Base-by-base conservation (phyloP, 2,113 vertebrate species). In the Hemichromis elongatus region DNA sequence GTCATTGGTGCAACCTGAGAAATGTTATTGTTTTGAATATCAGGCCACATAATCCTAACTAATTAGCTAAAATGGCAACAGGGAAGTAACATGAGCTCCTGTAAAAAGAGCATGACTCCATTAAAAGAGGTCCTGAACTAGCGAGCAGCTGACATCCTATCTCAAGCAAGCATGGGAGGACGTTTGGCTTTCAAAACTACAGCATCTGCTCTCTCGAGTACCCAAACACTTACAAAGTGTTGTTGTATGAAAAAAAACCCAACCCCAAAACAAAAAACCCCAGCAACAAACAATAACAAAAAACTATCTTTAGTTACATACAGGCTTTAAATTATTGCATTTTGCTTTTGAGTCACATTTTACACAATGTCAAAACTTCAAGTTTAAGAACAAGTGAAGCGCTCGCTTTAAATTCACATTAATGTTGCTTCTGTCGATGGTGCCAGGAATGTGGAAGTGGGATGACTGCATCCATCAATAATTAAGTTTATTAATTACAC, bases 51-150 rank as follows among this genome's bases (percentile, higher is more conserved):
- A 37, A 30, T 45, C 45, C 18, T 26, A 75, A 30, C 68, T 50
- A 75, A 75, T 75, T 75, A 75, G 4, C 16, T 50, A 50, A 75
- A 75, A 5, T 75, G 45, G 45, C 45, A 75, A 30, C 70, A 75
- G 45, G 70, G 19, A 47, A 52, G 70, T 75, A 75, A 75, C 45
- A 30, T 8, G 42, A 75, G 45, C 42, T 30, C 42, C 26, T 75
- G 5, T 30, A 75, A 75, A 75, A 75, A 75, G 70, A 75, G 45
- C 45, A 28, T 13, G 70, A 50, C 16, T 9, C 70, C 61, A 14
- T 66, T 40, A 75, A 50, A 50, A 30, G 45, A 75, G 70, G 42
- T 50, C 68, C 21, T 4, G 9, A 73, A 19, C 68, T 50, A 45
- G 40, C 2, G 16, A 73, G 42, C 68, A 47, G 68, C 30, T 75